Conservation (phyloP, 2,797 vertebrate genomes). For the Mus minutoides region DNA sequence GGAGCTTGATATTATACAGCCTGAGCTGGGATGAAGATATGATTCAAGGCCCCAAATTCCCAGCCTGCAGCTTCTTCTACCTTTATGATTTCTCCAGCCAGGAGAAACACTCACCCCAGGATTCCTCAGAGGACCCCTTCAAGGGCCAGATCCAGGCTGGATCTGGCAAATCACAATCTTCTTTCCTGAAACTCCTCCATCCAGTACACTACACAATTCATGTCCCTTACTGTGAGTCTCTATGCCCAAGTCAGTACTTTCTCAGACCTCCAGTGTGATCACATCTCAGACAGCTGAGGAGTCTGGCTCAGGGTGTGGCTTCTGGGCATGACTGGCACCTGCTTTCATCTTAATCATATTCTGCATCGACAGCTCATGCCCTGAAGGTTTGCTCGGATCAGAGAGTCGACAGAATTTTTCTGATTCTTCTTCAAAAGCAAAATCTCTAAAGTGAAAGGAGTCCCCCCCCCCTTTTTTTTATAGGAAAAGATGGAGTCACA, state of each 20-base stretch:
- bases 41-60: neutral
- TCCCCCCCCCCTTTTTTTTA: neutral
- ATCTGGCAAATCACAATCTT: slow-evolving; percentile 34
- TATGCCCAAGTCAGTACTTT: neutral
- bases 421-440: neutral
- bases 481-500: neutral
- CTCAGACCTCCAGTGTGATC: neutral
- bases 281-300: neutral
- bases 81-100: slow-evolving; percentile 92
- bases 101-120: slow-evolving; percentile 86
- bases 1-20: neutral
- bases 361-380: neutral
- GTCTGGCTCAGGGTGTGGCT: neutral
- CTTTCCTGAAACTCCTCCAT: too few relatives aligned
- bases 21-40: rapidly evolving
- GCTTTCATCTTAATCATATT: neutral
- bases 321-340: neutral
- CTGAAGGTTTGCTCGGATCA: neutral
- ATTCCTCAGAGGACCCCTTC: slow-evolving; percentile 87
- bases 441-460: neutral
- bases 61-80: neutral
- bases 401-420: neutral
- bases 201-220: neutral
- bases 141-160: slow-evolving; percentile 86
- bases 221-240: neutral